Conservation (phyloP, 2,888 invertebrate species). For the Ophion slaviceki region DNA sequence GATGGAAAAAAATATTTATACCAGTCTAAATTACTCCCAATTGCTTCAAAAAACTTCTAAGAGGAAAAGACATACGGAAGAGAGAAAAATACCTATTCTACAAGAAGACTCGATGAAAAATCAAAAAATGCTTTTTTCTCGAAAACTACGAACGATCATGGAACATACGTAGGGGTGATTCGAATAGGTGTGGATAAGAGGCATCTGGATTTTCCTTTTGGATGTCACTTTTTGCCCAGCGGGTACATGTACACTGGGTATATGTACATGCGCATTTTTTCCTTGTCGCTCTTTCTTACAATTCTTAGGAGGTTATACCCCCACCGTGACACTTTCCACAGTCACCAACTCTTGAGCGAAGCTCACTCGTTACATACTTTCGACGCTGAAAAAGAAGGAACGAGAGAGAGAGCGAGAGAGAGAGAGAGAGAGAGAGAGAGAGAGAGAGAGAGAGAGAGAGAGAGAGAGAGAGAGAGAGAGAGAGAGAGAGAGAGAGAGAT, state of each 20-base stretch:
- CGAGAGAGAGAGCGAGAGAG: neutral
- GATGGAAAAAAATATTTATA: too few relatives aligned
- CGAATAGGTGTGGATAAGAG: too few relatives aligned
- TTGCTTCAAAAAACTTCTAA: too few relatives aligned
- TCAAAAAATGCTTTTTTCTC: too few relatives aligned
- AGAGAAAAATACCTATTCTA: too few relatives aligned
- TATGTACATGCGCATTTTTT: conserved; percentile 42
- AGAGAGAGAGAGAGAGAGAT: conserved; percentile 18
- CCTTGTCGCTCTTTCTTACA: conserved; percentile 61
- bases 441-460: neutral
- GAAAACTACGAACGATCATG: too few relatives aligned
- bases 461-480: neutral
- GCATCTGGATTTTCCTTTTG: conserved; percentile 34
- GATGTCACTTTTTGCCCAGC: too few relatives aligned
- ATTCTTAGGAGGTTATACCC: conserved; percentile 54
- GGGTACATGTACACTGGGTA: neutral
- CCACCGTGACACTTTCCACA: conserved; percentile 67
- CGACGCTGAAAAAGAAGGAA: conserved; percentile 61
- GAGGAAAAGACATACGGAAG: too few relatives aligned
- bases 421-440: conserved; percentile 22
- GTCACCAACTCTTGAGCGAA: conserved; percentile 81
- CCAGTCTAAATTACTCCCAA: too few relatives aligned
- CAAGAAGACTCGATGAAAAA: too few relatives aligned
- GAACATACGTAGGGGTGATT: too few relatives aligned
- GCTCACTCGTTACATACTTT: conserved; percentile 81